phyloP scores from a whole-genome alignment of 2,113 vertebrate genomes.

The Mellivora capensis region DNA sequence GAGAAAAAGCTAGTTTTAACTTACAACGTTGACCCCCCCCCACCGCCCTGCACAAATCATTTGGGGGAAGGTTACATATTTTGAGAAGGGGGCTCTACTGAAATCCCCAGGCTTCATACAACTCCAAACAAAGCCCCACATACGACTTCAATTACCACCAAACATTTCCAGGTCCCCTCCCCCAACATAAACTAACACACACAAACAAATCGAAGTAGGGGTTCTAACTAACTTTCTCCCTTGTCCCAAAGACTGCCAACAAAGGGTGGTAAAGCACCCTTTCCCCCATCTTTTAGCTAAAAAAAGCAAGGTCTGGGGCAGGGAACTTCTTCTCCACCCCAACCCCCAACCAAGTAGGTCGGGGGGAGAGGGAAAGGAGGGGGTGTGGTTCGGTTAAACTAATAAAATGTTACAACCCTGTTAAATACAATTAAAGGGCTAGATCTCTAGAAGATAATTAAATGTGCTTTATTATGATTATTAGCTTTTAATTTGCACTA shows the following conservation, averaged over 20 bases:
- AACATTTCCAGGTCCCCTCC: constrained; percentile 65
- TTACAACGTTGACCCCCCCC: not conserved
- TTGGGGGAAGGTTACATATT: not conserved
- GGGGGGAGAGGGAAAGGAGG: not conserved
- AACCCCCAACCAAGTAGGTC: constrained; percentile 8
- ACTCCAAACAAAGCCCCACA: constrained; percentile 60
- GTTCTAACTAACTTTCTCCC: constrained; percentile 62
- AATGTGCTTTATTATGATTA: constrained; percentile 75
- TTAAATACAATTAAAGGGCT: constrained; percentile 78
- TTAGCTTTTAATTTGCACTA: constrained; percentile 73
- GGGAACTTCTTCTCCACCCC: not conserved
- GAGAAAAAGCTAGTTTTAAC: not conserved
- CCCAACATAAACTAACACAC: constrained; percentile 64
- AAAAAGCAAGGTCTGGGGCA: constrained; percentile 1
- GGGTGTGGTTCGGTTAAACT: constrained; percentile 66
- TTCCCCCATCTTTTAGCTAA: not conserved
- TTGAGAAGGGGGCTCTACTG: not conserved
- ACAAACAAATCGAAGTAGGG: constrained; percentile 26
- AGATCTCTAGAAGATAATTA: constrained; percentile 76
- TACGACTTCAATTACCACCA: constrained; percentile 74
- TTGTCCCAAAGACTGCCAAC: constrained; percentile 37
- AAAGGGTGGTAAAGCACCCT: constrained; percentile 30
- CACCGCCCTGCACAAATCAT: not conserved
- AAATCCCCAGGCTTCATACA: constrained; percentile 46
- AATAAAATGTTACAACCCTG: constrained; percentile 76